phyloP scores from a whole-genome alignment of 2,113 vertebrate genomes.

The Tamias sibiricus region DNA sequence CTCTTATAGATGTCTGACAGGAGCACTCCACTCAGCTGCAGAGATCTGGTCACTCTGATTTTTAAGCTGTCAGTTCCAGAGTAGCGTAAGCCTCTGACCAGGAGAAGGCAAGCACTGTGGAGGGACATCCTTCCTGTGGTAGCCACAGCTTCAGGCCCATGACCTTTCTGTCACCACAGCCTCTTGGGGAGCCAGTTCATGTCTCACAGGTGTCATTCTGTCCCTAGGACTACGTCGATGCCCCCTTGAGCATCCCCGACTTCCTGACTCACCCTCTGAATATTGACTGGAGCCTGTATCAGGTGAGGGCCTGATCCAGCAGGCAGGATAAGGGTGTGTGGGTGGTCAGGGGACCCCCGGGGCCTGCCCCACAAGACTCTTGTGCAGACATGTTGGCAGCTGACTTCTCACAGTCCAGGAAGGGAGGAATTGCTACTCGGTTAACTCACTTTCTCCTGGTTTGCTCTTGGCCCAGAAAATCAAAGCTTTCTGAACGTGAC shows the following conservation, averaged over 20 bases:
- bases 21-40: not conserved
- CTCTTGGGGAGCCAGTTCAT: not conserved
- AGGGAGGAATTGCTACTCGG: not conserved
- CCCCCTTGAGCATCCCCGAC: slow-evolving; percentile 95
- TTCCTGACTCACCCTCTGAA: slow-evolving; percentile 93
- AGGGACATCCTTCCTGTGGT: not conserved
- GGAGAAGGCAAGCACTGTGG: not conserved
- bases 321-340: not conserved
- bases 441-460: not conserved
- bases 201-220: slow-evolving; percentile 39
- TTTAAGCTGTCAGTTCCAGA: not conserved
- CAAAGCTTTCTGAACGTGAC: slow-evolving; percentile 32
- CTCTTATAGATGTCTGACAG: not conserved
- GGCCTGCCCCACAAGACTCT: not conserved
- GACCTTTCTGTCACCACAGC: not conserved
- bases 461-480: slow-evolving; percentile 55
- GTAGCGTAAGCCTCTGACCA: not conserved
- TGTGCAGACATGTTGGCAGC: not conserved
- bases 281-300: slow-evolving; percentile 98
- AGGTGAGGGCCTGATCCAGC: slow-evolving; percentile 88
- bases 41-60: slow-evolving; percentile 16
- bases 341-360: not conserved
- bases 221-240: slow-evolving; percentile 96
- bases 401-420: not conserved
- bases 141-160: not conserved